Evolutionary conservation across 2,113 vertebrate species (phyloP), one percentile per base, ranked within the genome.

Genomic region (Leiothrix lutea): DNA sequence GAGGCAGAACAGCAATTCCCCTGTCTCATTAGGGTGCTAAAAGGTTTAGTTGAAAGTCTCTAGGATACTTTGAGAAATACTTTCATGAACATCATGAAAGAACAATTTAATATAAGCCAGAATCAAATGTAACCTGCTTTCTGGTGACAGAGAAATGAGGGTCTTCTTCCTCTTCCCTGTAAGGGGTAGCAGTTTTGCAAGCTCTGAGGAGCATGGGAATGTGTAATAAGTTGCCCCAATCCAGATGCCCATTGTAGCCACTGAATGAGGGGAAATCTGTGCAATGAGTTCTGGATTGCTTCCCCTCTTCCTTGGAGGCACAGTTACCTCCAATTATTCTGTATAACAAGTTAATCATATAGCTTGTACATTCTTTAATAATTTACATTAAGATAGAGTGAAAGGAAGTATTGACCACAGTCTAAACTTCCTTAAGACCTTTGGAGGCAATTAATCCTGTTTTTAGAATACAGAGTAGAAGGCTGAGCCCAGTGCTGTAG

Each of bases 21-120:
- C 72, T 81, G 82, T 91, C 91, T 96, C 91, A 88, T 92, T 95
- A 95, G 60, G 92, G 86, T 92, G 69, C 92, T 96, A 93, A 93
- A 96, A 97, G 72, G 71, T 94, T 95, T 95, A 80, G 60, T 28
- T 86, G 38, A 44, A 93, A 93, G 69, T 94, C 88, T 93, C 79
- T 71, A 93, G 72, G 44, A 96, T 86, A 94, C 86, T 91, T 93
- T 51, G 51, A 94, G 94, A 95, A 95, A 62, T 40, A 62, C 60
- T 62, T 62, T 62, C 8, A 20, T 40, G 94, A 97, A 62, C 71
- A 83, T 80, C 64, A 64, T 92, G 67, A 92, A 93, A 64, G 74
- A 92, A 42, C 38, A 80, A 80, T 95, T 92, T 95, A 88, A 91
- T 75, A 26, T 28, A 82, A 83, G 28, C 22, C 60, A 84, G 56